Conservation (phyloP, 2,797 vertebrate genomes). For the Danio aesculapii region DNA sequence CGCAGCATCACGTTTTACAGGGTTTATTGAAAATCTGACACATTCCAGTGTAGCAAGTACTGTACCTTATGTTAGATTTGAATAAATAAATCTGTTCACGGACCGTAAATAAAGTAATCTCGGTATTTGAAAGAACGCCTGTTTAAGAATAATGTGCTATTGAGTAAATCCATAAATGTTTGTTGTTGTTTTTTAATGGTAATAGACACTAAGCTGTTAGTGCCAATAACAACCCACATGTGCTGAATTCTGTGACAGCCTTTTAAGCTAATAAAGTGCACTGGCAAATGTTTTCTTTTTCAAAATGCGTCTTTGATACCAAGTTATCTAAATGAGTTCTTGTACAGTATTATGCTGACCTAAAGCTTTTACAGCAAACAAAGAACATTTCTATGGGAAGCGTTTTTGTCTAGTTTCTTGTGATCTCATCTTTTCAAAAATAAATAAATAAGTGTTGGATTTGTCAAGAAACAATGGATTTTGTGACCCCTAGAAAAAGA, state of each 20-base stretch:
- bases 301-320: background rate
- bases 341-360: background rate
- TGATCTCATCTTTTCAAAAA: background rate
- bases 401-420: background rate
- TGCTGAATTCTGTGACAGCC: background rate
- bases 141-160: background rate
- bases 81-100: slow-evolving; percentile 5
- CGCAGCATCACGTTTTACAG: background rate
- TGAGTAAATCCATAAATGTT: background rate
- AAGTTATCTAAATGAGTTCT: background rate
- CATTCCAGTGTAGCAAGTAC: background rate
- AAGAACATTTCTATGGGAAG: background rate
- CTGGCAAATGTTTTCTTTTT: background rate
- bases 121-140: background rate
- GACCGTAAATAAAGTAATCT: background rate
- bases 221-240: background rate
- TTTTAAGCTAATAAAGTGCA: slow-evolving; percentile 4
- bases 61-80: background rate
- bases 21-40: background rate
- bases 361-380: background rate
- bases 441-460: background rate
- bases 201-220: background rate
- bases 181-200: background rate
- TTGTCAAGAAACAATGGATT: no score
- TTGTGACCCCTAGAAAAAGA: background rate